A percentile compares a stretch with the other conserved stretches of the same genome.
Conservation (phyloP, 2,113 vertebrate species). For the Hassar affinis region DNA sequence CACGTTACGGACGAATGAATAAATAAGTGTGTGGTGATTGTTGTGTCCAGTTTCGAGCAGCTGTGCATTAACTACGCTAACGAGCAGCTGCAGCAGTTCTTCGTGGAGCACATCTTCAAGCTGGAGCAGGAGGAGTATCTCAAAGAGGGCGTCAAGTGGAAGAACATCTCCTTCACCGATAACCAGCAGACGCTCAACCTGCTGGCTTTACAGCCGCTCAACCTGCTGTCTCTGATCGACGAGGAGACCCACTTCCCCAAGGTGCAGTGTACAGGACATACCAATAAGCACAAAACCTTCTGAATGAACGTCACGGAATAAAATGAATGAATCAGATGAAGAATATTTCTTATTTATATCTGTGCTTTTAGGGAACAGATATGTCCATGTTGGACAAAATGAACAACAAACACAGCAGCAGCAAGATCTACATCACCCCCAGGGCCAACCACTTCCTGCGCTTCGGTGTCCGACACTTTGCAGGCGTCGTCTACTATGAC, state of each 20-base stretch:
- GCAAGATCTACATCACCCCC: constrained; percentile 76
- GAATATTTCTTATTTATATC: background rate
- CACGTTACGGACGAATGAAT: background rate
- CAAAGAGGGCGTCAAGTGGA: constrained; percentile 81
- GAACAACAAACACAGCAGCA: constrained; percentile 73
- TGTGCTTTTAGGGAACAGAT: constrained; percentile 82
- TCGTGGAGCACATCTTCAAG: constrained; percentile 86
- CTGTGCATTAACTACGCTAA: constrained; percentile 97
- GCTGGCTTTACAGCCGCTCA: constrained; percentile 81
- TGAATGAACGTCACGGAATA: background rate
- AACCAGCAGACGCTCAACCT: constrained; percentile 83
- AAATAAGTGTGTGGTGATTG: background rate
- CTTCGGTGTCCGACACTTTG: constrained; percentile 89
- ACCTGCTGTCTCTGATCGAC: constrained; percentile 88
- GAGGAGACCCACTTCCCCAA: constrained; percentile 93
- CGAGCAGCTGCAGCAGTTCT: constrained; percentile 95
- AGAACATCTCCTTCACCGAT: constrained; percentile 79
- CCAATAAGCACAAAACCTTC: background rate
- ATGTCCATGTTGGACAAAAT: constrained; percentile 86
- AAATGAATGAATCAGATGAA: background rate
- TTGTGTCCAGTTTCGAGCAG: constrained; percentile 86
- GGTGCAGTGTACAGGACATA: constrained; percentile 67
- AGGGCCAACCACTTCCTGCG: constrained; percentile 74
- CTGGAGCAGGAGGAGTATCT: constrained; percentile 88
- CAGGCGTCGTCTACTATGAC: constrained; percentile 84